Percentiles rank a stretch among this genome's conserved stretches.
These are phyloP conservation scores for Seriola aureovittata DNA, from an alignment of 2,113 vertebrate species.

Conservation along the genomic window DNA sequence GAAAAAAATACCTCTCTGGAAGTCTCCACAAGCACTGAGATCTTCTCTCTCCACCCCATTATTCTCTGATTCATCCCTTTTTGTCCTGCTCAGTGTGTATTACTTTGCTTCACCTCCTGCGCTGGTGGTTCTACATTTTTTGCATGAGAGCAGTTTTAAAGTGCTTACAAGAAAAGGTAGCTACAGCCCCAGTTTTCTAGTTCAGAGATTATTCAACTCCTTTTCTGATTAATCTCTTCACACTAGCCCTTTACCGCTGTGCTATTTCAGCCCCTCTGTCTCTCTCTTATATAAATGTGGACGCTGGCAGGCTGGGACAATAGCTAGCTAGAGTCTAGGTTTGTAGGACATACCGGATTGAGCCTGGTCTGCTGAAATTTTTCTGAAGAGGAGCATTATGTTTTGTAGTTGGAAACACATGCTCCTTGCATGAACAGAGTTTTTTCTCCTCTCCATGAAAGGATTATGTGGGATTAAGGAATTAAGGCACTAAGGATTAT, in stretches of 20 bases:
- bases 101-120: constrained; percentile 26
- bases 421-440: constrained; percentile 17
- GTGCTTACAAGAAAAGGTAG: constrained; percentile 35
- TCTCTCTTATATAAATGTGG: constrained; percentile 34
- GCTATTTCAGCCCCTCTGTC: constrained; percentile 34
- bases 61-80: constrained; percentile 35
- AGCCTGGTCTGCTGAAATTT: constrained; percentile 12
- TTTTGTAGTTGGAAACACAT: constrained; percentile 1
- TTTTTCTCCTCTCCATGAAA: constrained; percentile 27
- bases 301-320: constrained; percentile 33
- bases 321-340: background rate
- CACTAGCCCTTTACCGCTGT: constrained; percentile 31
- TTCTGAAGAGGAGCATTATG: constrained; percentile 24
- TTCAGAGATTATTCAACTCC: constrained; percentile 58
- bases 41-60: constrained; percentile 20
- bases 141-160: constrained; percentile 47
- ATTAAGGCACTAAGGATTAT: constrained; percentile 37
- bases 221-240: constrained; percentile 60
- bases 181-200: constrained; percentile 31
- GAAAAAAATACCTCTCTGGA: constrained; percentile 43
- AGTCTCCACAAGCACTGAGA: constrained; percentile 26
- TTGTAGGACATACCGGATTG: constrained; percentile 19
- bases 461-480: constrained; percentile 56
- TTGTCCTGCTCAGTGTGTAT: background rate
- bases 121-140: background rate